Evolutionary conservation across 2,113 vertebrate species (phyloP).

Genomic region (Istiophorus platypterus): DNA sequence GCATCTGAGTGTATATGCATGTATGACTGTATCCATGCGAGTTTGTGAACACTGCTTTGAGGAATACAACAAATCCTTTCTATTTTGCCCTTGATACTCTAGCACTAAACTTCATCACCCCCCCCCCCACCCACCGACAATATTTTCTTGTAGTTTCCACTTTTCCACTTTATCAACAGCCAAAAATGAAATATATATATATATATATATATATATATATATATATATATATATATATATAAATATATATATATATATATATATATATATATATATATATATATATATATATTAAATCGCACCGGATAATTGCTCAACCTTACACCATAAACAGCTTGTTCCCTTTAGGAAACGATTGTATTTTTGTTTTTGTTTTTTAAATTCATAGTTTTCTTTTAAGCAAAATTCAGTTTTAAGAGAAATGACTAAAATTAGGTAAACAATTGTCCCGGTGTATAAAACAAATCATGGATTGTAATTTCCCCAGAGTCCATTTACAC

Average conservation of each 20-base stretch:
- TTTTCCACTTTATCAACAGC: background rate
- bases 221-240: no score
- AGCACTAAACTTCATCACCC: background rate
- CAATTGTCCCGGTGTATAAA: background rate
- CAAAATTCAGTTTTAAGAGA: background rate
- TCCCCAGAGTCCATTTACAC: conserved; percentile 4
- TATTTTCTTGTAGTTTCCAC: background rate
- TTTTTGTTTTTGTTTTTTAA: background rate
- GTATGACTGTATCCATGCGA: background rate
- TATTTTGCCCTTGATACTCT: background rate
- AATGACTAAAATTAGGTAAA: background rate
- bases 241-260: no score
- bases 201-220: no score
- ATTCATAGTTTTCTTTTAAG: background rate
- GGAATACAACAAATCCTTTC: background rate
- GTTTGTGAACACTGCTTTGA: background rate
- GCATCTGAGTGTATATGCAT: background rate
- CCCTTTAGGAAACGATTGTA: background rate
- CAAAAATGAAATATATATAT: background rate
- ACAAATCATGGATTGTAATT: conserved; percentile 8
- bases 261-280: no score
- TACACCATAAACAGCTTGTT: conserved; percentile 10
- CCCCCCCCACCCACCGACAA: background rate
- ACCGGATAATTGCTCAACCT: background rate
- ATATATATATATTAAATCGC: no score